phyloP scores from a whole-genome alignment of 2,113 vertebrate genomes.

The Cervus canadensis region DNA sequence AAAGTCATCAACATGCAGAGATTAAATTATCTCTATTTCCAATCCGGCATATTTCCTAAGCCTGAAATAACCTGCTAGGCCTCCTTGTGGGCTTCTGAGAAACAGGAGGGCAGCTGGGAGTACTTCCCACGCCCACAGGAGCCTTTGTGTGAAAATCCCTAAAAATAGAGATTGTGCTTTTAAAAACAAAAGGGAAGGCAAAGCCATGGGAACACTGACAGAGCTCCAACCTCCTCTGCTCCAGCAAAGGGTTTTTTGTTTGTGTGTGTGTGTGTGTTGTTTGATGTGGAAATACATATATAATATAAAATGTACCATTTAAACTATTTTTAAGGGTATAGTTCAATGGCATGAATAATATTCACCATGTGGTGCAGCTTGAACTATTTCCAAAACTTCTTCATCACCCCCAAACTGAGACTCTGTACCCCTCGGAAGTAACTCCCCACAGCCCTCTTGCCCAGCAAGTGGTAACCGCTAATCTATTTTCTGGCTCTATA shows the following conservation, averaged over 20 bases:
- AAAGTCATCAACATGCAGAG: background rate
- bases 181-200: constrained; percentile 61
- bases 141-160: constrained; percentile 59
- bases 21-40: constrained; percentile 50
- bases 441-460: too few species aligned
- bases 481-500: background rate
- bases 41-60: constrained; percentile 44
- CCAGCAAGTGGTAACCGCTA: background rate
- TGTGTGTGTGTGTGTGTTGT: background rate
- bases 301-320: background rate
- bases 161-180: constrained; percentile 66
- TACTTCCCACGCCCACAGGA: constrained; percentile 57
- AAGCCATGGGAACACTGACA: background rate
- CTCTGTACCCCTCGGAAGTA: background rate
- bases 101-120: constrained; percentile 57
- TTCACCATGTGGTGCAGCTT: background rate
- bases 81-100: constrained; percentile 51
- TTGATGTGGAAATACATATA: background rate
- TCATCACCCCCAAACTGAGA: background rate
- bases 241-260: background rate
- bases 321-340: background rate
- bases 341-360: background rate
- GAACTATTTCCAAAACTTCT: background rate
- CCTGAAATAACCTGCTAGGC: constrained; percentile 58
- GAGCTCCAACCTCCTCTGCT: constrained; percentile 1